Conservation (phyloP, 1,140 invertebrate genomes). For the Drosophila serrata region DNA sequence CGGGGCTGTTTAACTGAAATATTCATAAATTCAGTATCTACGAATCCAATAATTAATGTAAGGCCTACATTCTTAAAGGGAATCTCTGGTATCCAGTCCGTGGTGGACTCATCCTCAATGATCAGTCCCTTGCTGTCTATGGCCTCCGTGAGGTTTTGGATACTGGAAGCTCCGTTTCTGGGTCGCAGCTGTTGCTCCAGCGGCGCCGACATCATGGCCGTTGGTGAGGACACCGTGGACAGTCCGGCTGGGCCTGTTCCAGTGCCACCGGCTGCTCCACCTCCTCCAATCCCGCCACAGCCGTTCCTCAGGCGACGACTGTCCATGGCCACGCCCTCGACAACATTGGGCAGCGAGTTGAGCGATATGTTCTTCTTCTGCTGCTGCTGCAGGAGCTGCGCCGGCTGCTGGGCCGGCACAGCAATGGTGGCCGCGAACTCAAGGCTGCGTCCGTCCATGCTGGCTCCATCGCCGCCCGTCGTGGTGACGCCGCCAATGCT, state of each 20-base stretch:
- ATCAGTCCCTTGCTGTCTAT: constrained; percentile 85
- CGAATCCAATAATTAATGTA: background rate
- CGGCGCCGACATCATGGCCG: constrained; percentile 61
- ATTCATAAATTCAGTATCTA: background rate
- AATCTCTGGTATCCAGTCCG: constrained; percentile 96
- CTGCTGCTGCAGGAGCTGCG: constrained; percentile 73
- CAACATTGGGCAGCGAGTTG: constrained; percentile 79
- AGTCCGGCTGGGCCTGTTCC: constrained; percentile 44
- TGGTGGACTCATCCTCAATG: constrained; percentile 90
- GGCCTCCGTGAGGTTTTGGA: constrained; percentile 67
- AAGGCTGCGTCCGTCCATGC: constrained; percentile 68
- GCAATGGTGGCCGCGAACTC: constrained; percentile 60
- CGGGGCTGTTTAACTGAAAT: constrained; percentile 71
- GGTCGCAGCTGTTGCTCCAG: constrained; percentile 68
- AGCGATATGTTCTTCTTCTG: constrained; percentile 81
- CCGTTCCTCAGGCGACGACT: constrained; percentile 58
- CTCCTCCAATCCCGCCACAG: constrained; percentile 19
- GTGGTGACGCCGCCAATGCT: constrained; percentile 45
- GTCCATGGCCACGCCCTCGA: constrained; percentile 77
- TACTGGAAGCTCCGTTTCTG: constrained; percentile 64
- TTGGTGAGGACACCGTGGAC: constrained; percentile 78
- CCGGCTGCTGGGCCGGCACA: constrained; percentile 57
- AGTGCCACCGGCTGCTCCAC: constrained; percentile 3
- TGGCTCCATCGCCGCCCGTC: constrained; percentile 49
- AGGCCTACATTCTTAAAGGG: constrained; percentile 94